A percentile compares a stretch with the other conserved stretches of the same genome.
Conservation (phyloP, 2,888 invertebrate species). For the Eurytoma adleriae region DNA sequence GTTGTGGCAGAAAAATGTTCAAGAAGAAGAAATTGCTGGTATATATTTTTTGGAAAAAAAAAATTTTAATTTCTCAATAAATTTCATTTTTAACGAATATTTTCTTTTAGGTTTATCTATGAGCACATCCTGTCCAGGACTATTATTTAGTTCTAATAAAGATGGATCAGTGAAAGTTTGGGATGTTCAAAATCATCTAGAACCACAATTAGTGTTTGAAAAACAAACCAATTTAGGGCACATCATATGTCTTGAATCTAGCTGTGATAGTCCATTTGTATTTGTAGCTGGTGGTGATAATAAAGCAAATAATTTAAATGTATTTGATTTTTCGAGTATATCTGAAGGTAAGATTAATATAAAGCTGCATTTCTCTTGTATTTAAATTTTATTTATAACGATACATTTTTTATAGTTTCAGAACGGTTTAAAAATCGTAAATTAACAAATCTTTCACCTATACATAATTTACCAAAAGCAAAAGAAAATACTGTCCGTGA, state of each 20-base stretch:
- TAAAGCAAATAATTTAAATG: constrained; percentile 84
- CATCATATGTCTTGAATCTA: constrained; percentile 84
- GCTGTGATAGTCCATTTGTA: constrained; percentile 90
- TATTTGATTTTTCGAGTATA: constrained; percentile 81
- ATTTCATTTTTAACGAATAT: not conserved
- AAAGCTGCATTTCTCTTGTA: not conserved
- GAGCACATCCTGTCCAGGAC: constrained; percentile 84
- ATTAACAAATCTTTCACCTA: constrained; percentile 10
- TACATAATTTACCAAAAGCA: constrained; percentile 28
- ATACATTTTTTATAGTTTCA: constrained; percentile 60
- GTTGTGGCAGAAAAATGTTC: constrained; percentile 85
- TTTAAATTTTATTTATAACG: constrained; percentile 13
- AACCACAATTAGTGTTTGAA: constrained; percentile 65
- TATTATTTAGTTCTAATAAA: constrained; percentile 87
- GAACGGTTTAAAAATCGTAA: constrained; percentile 62
- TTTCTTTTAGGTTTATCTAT: constrained; percentile 81
- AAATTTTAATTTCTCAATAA: constrained; percentile 48
- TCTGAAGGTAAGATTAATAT: constrained; percentile 78
- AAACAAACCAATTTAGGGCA: constrained; percentile 81
- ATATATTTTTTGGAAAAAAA: constrained; percentile 20
- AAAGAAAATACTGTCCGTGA: constrained; percentile 41
- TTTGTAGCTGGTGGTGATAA: constrained; percentile 91
- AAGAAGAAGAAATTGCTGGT: constrained; percentile 91
- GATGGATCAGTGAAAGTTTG: constrained; percentile 92
- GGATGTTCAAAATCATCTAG: constrained; percentile 79